Conservation (phyloP, 2,888 invertebrate species). For the Caenorhabditis angaria region DNA sequence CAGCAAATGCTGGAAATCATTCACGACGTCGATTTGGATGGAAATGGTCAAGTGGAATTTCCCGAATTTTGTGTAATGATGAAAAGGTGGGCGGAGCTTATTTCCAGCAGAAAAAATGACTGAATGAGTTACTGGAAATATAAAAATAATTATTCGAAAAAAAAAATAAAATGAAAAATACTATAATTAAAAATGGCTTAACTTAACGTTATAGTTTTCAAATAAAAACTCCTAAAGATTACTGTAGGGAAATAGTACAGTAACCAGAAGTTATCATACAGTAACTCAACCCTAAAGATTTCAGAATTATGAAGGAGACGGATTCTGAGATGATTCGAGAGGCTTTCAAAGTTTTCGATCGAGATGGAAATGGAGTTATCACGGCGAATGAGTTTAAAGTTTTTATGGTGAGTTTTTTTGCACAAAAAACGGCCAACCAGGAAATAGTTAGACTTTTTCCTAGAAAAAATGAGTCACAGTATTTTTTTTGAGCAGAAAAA, state of each 20-base stretch:
- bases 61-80: constrained; percentile 66
- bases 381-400: constrained; percentile 66
- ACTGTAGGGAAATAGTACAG: not conserved
- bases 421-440: too few relatives aligned
- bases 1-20: constrained; percentile 62
- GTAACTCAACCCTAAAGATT: not conserved
- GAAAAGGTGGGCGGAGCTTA: constrained; percentile 42
- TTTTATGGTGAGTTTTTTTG: constrained; percentile 61
- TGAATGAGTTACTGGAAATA: too few relatives aligned
- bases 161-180: constrained; percentile 6
- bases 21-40: constrained; percentile 58
- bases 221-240: not conserved
- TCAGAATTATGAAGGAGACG: constrained; percentile 67
- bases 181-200: not conserved
- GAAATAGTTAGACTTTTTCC: too few relatives aligned
- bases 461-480: not conserved
- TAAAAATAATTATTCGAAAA: constrained; percentile 2
- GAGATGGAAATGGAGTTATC: constrained; percentile 61
- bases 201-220: not conserved
- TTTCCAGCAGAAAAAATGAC: not conserved
- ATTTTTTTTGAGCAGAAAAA: not conserved
- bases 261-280: not conserved
- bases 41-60: constrained; percentile 62
- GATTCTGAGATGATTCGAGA: constrained; percentile 71
- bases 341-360: constrained; percentile 67